Conservation (phyloP, 2,888 invertebrate genomes). For the Hypolimnas misippus region DNA sequence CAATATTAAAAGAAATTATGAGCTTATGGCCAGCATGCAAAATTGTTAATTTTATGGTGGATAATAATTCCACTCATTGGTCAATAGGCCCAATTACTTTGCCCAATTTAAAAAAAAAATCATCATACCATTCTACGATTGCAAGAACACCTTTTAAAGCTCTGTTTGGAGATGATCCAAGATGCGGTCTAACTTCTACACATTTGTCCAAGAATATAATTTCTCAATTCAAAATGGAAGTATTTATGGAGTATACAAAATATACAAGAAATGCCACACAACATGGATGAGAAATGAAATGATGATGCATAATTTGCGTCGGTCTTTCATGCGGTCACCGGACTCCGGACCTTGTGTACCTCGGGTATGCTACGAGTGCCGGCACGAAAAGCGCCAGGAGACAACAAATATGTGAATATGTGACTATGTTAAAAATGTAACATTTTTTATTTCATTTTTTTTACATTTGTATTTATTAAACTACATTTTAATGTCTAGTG, state of each 20-base stretch:
- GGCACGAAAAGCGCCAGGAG: not conserved
- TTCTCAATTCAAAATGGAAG: not conserved
- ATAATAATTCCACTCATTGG: constrained; percentile 36
- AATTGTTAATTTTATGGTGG: constrained; percentile 47
- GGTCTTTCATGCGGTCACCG: too few species aligned
- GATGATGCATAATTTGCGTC: too few species aligned
- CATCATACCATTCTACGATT: constrained; percentile 41
- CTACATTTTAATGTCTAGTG: too few species aligned
- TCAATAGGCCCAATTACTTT: not conserved
- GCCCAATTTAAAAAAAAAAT: constrained; percentile 49
- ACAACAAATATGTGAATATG: too few species aligned
- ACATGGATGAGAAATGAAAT: too few species aligned
- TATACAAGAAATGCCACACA: too few species aligned
- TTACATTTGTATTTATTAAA: too few species aligned
- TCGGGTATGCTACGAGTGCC: too few species aligned
- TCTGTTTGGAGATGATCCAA: constrained; percentile 39
- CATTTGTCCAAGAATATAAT: too few species aligned
- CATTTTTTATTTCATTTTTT: too few species aligned
- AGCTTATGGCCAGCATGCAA: constrained; percentile 41
- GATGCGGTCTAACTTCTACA: constrained; percentile 12
- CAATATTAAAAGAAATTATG: constrained; percentile 34
- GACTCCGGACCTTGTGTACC: too few species aligned
- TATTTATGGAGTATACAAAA: not conserved
- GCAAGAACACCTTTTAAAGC: constrained; percentile 47
- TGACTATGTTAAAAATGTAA: too few species aligned